A percentile compares a stretch with the other conserved stretches of the same genome.
Conservation (phyloP, 2,113 vertebrate genomes). For the Tonatia bakeri region DNA sequence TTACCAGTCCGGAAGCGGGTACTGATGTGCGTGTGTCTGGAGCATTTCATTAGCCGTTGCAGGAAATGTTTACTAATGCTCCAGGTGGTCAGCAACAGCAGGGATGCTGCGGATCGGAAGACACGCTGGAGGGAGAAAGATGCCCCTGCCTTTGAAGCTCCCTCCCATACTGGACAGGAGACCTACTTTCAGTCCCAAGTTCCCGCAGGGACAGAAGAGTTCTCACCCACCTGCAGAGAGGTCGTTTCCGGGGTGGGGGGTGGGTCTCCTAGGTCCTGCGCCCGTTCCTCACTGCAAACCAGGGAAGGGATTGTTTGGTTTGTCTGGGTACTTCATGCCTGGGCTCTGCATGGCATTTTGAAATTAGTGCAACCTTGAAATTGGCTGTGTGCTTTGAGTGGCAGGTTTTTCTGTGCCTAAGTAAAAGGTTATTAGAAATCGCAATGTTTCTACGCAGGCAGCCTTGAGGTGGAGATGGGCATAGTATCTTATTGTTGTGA, state of each 20-base stretch:
- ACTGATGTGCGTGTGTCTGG: not conserved
- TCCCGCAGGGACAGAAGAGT: not conserved
- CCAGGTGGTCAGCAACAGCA: not conserved
- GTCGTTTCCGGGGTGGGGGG: not conserved
- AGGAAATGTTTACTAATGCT: not conserved
- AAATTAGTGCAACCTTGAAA: slow-evolving; percentile 68
- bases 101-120: not conserved
- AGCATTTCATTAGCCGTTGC: slow-evolving; percentile 21
- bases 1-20: not conserved
- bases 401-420: slow-evolving; percentile 34
- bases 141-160: not conserved
- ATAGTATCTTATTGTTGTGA: not conserved
- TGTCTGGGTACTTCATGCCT: slow-evolving; percentile 47
- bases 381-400: not conserved
- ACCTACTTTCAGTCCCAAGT: not conserved
- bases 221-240: not conserved
- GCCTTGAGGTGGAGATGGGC: slow-evolving; percentile 47
- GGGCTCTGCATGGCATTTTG: slow-evolving; percentile 38
- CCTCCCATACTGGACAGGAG: not conserved
- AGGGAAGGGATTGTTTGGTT: slow-evolving; percentile 24
- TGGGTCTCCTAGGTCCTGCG: too few species aligned
- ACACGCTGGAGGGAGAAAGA: not conserved
- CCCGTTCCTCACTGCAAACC: not conserved
- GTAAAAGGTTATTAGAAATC: slow-evolving; percentile 58
- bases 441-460: slow-evolving; percentile 2